phyloP scores from a whole-genome alignment of 1,140 invertebrate species.

The Bombus balteatus region DNA sequence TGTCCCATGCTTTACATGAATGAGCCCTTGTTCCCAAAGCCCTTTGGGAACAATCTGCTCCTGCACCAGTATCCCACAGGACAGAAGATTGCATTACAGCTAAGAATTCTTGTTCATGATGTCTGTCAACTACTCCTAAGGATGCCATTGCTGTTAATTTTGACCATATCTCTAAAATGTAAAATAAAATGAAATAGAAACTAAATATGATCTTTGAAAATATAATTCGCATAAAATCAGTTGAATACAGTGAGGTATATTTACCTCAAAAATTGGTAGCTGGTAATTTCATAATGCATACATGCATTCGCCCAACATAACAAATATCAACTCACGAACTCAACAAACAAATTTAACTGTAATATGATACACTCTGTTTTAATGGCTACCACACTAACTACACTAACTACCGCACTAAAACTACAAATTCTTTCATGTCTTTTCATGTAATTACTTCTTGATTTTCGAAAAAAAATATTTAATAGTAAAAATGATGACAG shows the following conservation, averaged over 20 bases:
- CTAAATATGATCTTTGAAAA: neutral
- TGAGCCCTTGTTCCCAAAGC: constrained; percentile 87
- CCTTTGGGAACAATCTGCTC: constrained; percentile 98
- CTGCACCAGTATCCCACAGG: constrained; percentile 96
- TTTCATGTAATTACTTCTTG: neutral
- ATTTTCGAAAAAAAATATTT: neutral
- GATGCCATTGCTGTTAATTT: constrained; percentile 99
- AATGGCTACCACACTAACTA: neutral
- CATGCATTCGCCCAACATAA: constrained; percentile 92
- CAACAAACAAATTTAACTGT: constrained; percentile 43
- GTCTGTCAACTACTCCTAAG: constrained; percentile 98
- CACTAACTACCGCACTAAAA: neutral
- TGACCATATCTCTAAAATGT: constrained; percentile 95
- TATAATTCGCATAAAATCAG: neutral
- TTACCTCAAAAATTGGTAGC: constrained; percentile 93
- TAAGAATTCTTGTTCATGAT: constrained; percentile 94
- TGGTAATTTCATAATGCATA: constrained; percentile 98
- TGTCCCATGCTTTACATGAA: constrained; percentile 99
- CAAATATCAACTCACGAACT: constrained; percentile 10
- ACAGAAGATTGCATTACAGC: constrained; percentile 98
- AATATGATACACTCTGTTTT: neutral
- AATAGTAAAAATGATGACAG: neutral
- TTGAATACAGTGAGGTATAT: neutral
- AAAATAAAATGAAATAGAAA: neutral
- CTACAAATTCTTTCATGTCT: neutral